These are phyloP conservation scores for Ceriagrion tenellum DNA, from an alignment of 2,888 invertebrate genomes.

Conservation along the genomic window DNA sequence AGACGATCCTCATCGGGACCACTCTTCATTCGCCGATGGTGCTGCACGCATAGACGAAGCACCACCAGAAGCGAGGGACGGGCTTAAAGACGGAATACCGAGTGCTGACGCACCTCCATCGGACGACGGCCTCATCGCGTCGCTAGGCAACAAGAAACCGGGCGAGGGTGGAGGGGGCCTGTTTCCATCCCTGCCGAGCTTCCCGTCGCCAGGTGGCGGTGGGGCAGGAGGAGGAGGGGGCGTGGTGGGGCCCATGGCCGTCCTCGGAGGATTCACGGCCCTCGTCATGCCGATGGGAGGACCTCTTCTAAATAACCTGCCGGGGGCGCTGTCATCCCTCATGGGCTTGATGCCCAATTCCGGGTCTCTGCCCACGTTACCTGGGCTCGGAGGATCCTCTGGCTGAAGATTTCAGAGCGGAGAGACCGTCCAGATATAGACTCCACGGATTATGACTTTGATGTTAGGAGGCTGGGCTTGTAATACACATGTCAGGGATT, in stretches of 20 bases:
- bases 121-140: background rate
- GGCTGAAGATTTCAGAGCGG: background rate
- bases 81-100: no score
- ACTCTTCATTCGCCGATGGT: background rate
- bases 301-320: background rate
- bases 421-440: background rate
- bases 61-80: background rate
- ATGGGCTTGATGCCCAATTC: background rate
- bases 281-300: conserved; percentile 38
- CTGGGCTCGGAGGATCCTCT: background rate
- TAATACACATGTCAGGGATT: no score
- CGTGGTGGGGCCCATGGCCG: conserved; percentile 18
- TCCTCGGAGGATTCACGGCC: conserved; percentile 35
- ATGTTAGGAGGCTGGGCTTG: no score
- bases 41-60: background rate
- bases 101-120: background rate
- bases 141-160: background rate
- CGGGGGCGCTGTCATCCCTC: background rate
- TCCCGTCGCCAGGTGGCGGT: background rate
- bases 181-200: background rate
- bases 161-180: background rate
- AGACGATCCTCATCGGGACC: background rate
- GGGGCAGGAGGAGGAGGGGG: background rate
- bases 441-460: no score
- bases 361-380: background rate